These are phyloP conservation scores for Odontocerum albicorne DNA, from an alignment of 2,888 invertebrate species.

Conservation along the genomic window DNA sequence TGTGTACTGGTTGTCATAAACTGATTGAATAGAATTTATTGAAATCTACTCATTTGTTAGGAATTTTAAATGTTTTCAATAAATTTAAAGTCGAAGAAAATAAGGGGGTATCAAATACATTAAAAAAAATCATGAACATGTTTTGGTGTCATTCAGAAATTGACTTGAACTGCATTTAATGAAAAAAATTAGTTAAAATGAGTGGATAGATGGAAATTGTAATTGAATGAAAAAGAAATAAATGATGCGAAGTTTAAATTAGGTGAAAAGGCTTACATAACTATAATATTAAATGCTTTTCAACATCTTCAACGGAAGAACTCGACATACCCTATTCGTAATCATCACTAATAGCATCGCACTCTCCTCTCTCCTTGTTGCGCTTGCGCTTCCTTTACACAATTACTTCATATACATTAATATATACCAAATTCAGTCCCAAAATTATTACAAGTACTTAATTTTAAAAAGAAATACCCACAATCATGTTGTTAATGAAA, in stretches of 20 bases:
- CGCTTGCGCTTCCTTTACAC: constrained; percentile 6
- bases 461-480: constrained; percentile 13
- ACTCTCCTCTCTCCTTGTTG: constrained; percentile 11
- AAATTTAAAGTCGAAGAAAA: no score
- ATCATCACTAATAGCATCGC: constrained; percentile 13
- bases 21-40: no score
- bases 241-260: no score
- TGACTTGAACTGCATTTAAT: no score
- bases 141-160: no score
- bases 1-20: no score
- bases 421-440: constrained; percentile 15
- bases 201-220: not conserved
- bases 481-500: not conserved
- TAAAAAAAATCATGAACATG: no score
- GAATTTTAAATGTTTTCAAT: no score
- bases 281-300: constrained; percentile 19
- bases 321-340: constrained; percentile 13
- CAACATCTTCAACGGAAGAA: constrained; percentile 13
- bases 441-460: constrained; percentile 8
- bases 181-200: not conserved
- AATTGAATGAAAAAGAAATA: not conserved
- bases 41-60: no score
- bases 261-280: constrained; percentile 6
- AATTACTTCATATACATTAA: constrained; percentile 7
- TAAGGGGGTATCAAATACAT: no score